Evolutionary conservation across 1,140 invertebrate genomes (phyloP).

Genomic region (Mizuhopecten yessoensis): DNA sequence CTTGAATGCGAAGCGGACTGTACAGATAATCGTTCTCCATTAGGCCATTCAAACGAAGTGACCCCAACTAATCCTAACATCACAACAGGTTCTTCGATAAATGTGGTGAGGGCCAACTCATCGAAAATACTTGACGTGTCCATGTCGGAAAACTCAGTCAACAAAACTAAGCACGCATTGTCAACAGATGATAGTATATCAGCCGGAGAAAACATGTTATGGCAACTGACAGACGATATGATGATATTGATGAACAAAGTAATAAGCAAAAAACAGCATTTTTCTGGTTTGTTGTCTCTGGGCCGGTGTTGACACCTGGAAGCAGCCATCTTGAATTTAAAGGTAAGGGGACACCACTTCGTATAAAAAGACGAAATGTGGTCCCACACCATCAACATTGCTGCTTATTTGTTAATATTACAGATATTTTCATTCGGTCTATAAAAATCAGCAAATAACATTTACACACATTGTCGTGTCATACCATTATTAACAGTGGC

Average conservation of each 20-base stretch:
- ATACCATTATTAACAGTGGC: no score
- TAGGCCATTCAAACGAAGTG: conserved; percentile 65
- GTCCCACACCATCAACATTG: no score
- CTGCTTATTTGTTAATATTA: no score
- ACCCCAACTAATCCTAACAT: conserved; percentile 58
- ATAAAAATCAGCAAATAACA: no score
- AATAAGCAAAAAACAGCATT: neutral
- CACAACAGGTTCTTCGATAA: conserved; percentile 57
- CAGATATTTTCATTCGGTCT: no score
- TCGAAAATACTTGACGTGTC: neutral
- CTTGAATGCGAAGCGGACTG: neutral
- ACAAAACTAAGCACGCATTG: conserved; percentile 54
- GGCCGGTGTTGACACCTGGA: neutral
- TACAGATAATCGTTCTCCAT: conserved; percentile 59
- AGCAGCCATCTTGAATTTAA: neutral
- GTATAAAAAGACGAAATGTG: neutral
- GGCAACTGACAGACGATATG: neutral
- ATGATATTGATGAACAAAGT: neutral
- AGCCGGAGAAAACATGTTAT: conserved; percentile 47
- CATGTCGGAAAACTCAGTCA: neutral
- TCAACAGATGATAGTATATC: conserved; percentile 49
- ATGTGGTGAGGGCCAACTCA: conserved; percentile 57
- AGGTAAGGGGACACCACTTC: neutral
- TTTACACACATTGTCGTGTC: no score
- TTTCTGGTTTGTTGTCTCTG: neutral